Evolutionary conservation across 2,797 vertebrate species (phyloP).

Genomic region (Mus spretus): DNA sequence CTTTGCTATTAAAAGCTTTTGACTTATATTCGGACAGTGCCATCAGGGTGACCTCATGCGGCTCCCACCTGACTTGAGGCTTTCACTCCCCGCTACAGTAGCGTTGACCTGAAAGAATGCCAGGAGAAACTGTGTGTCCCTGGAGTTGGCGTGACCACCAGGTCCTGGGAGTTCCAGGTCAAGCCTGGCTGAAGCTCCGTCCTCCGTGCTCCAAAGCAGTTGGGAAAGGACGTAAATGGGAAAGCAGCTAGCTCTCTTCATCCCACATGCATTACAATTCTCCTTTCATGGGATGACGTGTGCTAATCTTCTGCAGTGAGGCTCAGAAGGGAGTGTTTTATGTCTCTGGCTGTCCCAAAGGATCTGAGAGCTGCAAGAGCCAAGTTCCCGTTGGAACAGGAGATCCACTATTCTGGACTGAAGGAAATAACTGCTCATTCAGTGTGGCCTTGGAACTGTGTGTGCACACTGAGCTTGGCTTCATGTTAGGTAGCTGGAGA

Average conservation of each 20-base stretch:
- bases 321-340: not conserved
- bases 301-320: slow-evolving; percentile 17
- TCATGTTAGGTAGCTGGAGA: not conserved
- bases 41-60: slow-evolving; percentile 29
- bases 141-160: not conserved
- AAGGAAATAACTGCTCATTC: not conserved
- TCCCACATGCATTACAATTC: not conserved
- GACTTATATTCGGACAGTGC: slow-evolving; percentile 54
- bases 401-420: not conserved
- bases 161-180: slow-evolving; percentile 17
- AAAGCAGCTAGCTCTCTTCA: slow-evolving; percentile 52
- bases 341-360: slow-evolving; percentile 12
- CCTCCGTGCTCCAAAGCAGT: not conserved
- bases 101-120: slow-evolving; percentile 12
- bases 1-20: slow-evolving; percentile 73
- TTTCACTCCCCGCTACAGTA: not conserved
- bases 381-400: not conserved
- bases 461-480: not conserved
- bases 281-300: not conserved
- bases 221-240: slow-evolving; percentile 42
- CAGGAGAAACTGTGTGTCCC: slow-evolving; percentile 1
- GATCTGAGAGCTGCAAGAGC: not conserved
- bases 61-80: slow-evolving; percentile 7
- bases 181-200: not conserved
- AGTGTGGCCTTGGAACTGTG: not conserved